Evolutionary conservation across 30 jellyfish, hydroid and myxozoan species (phyloP), one percentile per base, ranked within the genome.

Genomic region (Pelagia noctiluca): DNA sequence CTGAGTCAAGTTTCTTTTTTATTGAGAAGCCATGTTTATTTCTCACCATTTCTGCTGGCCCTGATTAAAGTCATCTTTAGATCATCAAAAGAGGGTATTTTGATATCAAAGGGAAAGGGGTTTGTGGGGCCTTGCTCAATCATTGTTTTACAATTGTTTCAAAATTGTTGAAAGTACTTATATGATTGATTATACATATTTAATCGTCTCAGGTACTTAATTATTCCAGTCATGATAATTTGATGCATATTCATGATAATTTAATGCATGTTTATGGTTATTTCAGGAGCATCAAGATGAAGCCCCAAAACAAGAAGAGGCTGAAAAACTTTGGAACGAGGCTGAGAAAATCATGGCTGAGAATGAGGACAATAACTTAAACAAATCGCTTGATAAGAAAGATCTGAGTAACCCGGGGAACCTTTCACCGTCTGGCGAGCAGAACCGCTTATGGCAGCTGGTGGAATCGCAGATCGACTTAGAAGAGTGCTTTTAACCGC

Each of bases 381-480:
- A 46, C 23, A 82, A 82, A 64, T 82, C 92, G 3, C 18, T 82
- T 25, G 92, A 82, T 36, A 64, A 64, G 36, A 60, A 34, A n/a
- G 76, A 33, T 35, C 33, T 57, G 0, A 31, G 73, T 0, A 75
- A 63, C 60, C 54, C 16, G 25, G 87, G 35, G 24, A 33, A 52
- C 35, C 62, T 32, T 47, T 11, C 89, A 25, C 85, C 62, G 25
- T 35, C 65, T 12, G 42, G 53, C 52, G 93, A 80, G 26, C 93
- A 88, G 4, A 65, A 77, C 35, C 63, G 84, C 13, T 70, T 88
- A 25, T 88, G 97, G 97, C 93, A 71, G 13, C 48, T 88, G 21
- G 93, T 77, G 10, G 97, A 88, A 49, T 93, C 93, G 5, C 89
- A 70, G 30, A 77, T 88, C 13, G 97, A 88, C 66, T 74, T 88